Evolutionary conservation across 2,888 invertebrate species (phyloP).

Genomic region (Trichacis sp.): DNA sequence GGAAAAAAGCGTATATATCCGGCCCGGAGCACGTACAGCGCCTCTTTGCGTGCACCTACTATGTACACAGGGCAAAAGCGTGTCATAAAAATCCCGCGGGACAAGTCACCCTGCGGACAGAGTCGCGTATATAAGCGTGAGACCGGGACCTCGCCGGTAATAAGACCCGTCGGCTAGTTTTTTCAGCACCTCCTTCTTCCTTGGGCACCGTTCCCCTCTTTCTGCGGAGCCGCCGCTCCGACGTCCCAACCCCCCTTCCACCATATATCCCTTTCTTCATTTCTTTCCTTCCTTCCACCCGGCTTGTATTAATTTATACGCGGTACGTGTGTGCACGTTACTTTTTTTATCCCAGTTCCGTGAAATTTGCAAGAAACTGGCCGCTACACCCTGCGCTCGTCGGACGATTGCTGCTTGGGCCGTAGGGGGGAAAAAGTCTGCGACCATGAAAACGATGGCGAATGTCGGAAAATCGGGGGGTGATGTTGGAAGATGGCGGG

Average conservation of each 20-base stretch:
- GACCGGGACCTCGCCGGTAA: constrained; percentile 65
- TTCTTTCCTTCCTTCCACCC: constrained; percentile 41
- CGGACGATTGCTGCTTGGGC: too few species aligned
- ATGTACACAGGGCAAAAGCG: constrained; percentile 38
- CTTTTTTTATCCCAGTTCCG: constrained; percentile 66
- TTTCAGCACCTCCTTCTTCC: constrained; percentile 49
- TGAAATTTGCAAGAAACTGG: constrained; percentile 70
- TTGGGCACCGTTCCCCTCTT: constrained; percentile 34
- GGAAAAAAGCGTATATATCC: neutral
- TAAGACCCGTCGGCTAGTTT: constrained; percentile 68
- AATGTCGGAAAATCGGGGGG: neutral
- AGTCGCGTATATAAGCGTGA: constrained; percentile 60
- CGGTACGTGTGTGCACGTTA: constrained; percentile 68
- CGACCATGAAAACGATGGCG: too few species aligned
- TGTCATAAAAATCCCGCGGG: constrained; percentile 64
- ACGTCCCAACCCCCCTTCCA: constrained; percentile 38
- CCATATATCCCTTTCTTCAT: constrained; percentile 28
- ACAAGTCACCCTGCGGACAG: constrained; percentile 56
- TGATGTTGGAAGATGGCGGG: too few species aligned
- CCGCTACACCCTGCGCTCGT: constrained; percentile 51
- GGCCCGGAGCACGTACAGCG: constrained; percentile 11
- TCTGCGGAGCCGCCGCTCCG: constrained; percentile 26
- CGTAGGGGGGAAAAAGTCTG: too few species aligned
- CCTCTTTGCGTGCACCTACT: constrained; percentile 23
- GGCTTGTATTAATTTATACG: constrained; percentile 69